A percentile compares a stretch with the other conserved stretches of the same genome.
Conservation (phyloP, 2,888 invertebrate species). For the Pantelozetes paolii region DNA sequence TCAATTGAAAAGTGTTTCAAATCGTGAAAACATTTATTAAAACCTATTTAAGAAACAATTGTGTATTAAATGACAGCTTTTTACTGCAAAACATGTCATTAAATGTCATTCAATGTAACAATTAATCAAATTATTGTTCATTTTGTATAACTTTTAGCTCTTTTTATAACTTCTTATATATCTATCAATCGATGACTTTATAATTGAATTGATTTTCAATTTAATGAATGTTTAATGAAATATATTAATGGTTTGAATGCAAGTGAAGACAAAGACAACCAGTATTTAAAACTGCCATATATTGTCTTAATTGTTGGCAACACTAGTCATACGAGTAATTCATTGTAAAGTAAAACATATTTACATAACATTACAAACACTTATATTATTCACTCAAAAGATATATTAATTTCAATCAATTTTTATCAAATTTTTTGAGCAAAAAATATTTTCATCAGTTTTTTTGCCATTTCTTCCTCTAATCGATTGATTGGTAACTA, state of each 20-base stretch:
- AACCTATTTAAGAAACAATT: not conserved
- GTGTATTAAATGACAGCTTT: constrained; percentile 7
- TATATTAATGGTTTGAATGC: not conserved
- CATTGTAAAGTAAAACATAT: constrained; percentile 8
- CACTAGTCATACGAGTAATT: constrained; percentile 30
- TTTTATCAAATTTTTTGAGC: not conserved
- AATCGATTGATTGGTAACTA: constrained; percentile 7
- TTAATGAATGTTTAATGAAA: not conserved
- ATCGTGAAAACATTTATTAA: not conserved
- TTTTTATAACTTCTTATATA: not conserved
- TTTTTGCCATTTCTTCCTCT: constrained; percentile 24
- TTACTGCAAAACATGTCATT: too few species aligned
- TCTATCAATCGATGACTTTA: not conserved
- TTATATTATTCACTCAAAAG: constrained; percentile 16
- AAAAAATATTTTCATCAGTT: not conserved
- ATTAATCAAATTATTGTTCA: not conserved
- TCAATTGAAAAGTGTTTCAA: not conserved
- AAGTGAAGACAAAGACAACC: constrained; percentile 8
- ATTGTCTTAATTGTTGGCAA: constrained; percentile 27
- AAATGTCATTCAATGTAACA: constrained; percentile 9
- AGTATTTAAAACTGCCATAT: constrained; percentile 32
- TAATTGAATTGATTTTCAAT: constrained; percentile 1
- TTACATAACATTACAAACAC: constrained; percentile 4
- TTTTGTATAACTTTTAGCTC: not conserved
- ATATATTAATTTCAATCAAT: constrained; percentile 8